A percentile compares a stretch with the other conserved stretches of the same genome.
Evolutionary conservation across 2,888 invertebrate species (phyloP).

Genomic region (Drosophila stalkeri): DNA sequence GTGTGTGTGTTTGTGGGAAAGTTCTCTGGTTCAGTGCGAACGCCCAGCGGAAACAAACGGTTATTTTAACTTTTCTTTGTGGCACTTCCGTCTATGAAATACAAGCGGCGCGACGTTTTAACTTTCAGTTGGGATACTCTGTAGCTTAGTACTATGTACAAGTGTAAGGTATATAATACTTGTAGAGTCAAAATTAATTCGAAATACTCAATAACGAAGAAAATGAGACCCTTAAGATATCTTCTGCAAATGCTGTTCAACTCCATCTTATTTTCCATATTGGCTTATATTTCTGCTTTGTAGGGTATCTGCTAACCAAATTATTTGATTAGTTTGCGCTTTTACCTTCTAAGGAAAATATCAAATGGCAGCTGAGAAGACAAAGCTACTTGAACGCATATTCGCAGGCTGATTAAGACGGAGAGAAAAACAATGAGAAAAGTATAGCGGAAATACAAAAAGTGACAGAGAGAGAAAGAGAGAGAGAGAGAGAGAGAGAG

Average conservation of each 20-base stretch:
- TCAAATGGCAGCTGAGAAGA: constrained; percentile 33
- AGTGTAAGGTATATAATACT: background rate
- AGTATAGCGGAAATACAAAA: background rate
- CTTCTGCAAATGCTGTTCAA: background rate
- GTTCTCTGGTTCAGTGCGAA: constrained; percentile 40
- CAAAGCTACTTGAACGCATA: constrained; percentile 65
- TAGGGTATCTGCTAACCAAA: background rate
- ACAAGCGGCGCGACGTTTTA: constrained; percentile 69
- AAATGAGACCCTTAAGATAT: no score
- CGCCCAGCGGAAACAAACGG: constrained; percentile 67
- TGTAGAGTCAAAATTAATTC: background rate
- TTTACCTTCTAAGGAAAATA: constrained; percentile 48
- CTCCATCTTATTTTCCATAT: background rate
- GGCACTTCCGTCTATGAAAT: constrained; percentile 69
- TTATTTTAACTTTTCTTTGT: constrained; percentile 64
- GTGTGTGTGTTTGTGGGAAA: constrained; percentile 27
- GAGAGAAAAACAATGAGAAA: background rate
- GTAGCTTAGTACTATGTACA: background rate
- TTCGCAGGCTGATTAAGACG: constrained; percentile 39
- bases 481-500: background rate
- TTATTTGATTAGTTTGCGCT: background rate
- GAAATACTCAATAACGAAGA: no score
- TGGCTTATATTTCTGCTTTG: no score
- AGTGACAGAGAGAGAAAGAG: no score
- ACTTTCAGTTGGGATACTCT: constrained; percentile 27